Base-by-base conservation (phyloP, 2,113 vertebrate species). In the Illadopsis cleaveri region DNA sequence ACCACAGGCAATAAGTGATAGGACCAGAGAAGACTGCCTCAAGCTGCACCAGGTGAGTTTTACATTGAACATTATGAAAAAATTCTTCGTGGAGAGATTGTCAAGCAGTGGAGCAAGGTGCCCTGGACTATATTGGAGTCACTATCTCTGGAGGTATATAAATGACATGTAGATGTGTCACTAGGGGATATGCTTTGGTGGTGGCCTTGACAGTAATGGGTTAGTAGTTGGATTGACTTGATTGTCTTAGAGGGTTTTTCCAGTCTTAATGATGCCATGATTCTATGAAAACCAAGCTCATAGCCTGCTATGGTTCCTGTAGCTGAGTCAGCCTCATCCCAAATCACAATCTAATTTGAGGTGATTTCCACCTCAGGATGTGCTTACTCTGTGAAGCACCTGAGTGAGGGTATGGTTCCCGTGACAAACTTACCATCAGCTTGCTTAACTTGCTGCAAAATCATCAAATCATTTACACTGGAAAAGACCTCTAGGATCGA, bases 391-490 rank as follows among this genome's bases (percentile, higher is more conserved):
- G 22, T 1, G 3, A 86, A 79, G 21, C 19, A 13, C 1, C 0
- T 21, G 51, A n/a, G 9, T 19, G 8, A 27, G 8, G 3, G 7
- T 21, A 25, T 31, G 16, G 6, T 57, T 77, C 22, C 48, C 22
- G 4, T 21, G 71, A 25, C 6, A 64, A 30, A 54, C 18, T 27
- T 71, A 7, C 20, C 33, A 22, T 17, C 38, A 48, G 11, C 9
- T 68, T 54, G 15, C 9, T 72, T 62, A n/a, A 4, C 27, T 83
- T 19, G 1, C 31, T 77, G 68, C 28, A 72, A 69, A 81, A 37
- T 35, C 19, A 19, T 33, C 5, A 7, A 37, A 18, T 27, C 3
- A 23, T 19, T 53, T 10, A 24, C 0, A 0, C 3, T 22, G 38
- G 38, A 69, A 69, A 77, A 28, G 33, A 53, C 6, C 14, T 23